phyloP scores from a whole-genome alignment of 2,797 vertebrate genomes.

The Helicolenus hilgendorfi region DNA sequence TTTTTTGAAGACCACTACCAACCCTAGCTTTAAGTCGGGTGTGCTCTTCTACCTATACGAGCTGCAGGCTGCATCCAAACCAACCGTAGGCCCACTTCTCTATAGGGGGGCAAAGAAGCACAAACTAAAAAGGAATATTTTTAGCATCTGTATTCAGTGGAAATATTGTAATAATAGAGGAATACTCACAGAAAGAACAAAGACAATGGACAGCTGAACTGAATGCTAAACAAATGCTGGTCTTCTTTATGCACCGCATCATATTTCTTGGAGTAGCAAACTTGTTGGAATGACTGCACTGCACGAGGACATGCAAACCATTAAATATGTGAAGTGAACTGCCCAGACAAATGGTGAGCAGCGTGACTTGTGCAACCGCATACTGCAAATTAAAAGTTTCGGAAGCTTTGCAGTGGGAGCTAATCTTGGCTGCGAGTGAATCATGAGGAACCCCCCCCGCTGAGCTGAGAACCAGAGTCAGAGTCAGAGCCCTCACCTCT shows the following conservation, averaged over 20 bases:
- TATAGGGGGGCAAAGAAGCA: neutral
- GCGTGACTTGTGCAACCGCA: neutral
- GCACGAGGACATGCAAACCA: neutral
- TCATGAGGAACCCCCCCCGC: conserved; percentile 26
- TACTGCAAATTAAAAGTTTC: neutral
- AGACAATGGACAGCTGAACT: neutral
- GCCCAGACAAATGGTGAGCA: neutral
- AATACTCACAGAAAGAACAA: neutral
- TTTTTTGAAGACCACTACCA: no score
- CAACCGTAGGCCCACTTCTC: neutral
- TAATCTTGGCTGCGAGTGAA: conserved; percentile 47
- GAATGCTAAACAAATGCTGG: neutral
- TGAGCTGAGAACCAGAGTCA: conserved; percentile 55
- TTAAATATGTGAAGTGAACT: neutral
- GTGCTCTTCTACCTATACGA: neutral
- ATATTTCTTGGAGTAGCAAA: neutral
- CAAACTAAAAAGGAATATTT: neutral
- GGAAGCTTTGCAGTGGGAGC: neutral
- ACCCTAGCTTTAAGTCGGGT: neutral
- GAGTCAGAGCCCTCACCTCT: conserved; percentile 69
- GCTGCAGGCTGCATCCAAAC: neutral
- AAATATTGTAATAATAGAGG: neutral
- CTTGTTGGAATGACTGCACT: neutral
- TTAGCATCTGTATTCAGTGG: neutral
- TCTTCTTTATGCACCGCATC: neutral